A percentile compares a stretch with the other conserved stretches of the same genome.
These are phyloP conservation scores for Sebastes kiyomatsui DNA, from an alignment of 2,797 vertebrate genomes.

Conservation along the genomic window DNA sequence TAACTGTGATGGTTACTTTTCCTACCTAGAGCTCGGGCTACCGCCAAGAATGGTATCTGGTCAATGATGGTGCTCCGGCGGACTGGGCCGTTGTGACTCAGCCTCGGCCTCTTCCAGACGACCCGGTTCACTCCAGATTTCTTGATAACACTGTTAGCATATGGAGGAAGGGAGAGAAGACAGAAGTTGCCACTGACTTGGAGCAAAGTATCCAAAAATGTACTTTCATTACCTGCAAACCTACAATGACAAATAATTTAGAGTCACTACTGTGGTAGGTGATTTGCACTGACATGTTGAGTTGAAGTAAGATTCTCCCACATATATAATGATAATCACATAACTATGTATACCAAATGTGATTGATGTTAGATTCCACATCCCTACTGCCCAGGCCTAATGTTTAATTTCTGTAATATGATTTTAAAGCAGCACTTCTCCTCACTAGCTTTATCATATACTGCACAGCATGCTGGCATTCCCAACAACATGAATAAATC, in stretches of 20 bases:
- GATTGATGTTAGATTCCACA: neutral
- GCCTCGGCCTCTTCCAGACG: conserved; percentile 95
- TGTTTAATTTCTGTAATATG: neutral
- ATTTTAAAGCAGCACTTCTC: neutral
- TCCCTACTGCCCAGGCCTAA: neutral
- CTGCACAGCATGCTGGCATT: neutral
- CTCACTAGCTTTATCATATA: neutral
- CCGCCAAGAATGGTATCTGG: conserved; percentile 96
- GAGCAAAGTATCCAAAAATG: neutral
- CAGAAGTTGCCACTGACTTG: neutral
- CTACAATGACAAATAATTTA: neutral
- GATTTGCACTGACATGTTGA: neutral
- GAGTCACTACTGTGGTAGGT: neutral
- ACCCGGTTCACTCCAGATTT: conserved; percentile 97
- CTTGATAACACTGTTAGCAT: conserved; percentile 90
- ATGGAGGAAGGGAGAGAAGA: neutral
- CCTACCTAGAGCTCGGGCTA: conserved; percentile 95
- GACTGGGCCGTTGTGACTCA: conserved; percentile 94
- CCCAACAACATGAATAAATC: neutral
- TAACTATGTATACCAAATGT: neutral
- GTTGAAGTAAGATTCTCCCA: neutral
- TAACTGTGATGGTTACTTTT: neutral
- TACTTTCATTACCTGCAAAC: neutral
- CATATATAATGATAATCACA: neutral
- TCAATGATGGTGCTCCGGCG: conserved; percentile 96